phyloP scores from a whole-genome alignment of 2,888 invertebrate genomes.

The Heliconius hortense region DNA sequence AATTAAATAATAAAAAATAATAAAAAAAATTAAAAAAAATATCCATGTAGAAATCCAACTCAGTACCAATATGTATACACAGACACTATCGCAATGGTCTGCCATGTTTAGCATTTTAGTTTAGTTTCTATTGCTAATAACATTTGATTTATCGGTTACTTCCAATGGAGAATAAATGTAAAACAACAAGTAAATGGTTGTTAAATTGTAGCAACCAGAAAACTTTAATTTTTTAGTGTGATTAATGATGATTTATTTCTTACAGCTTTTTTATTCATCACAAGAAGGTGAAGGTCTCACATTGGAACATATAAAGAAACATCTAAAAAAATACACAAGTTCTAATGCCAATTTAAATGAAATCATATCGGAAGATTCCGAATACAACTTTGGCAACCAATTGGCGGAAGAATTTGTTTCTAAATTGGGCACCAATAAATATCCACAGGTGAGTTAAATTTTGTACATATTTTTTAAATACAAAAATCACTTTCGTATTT shows the following conservation, averaged over 20 bases:
- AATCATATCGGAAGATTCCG: conserved; percentile 93
- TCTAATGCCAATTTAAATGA: conserved; percentile 85
- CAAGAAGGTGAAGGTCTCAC: conserved; percentile 71
- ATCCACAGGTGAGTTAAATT: conserved; percentile 74
- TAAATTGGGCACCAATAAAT: conserved; percentile 86
- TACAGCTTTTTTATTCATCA: conserved; percentile 60
- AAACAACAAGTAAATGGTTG: too few relatives aligned
- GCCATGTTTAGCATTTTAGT: too few relatives aligned
- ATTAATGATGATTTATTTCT: conserved; percentile 9
- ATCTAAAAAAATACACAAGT: conserved; percentile 80
- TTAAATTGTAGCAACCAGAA: too few relatives aligned
- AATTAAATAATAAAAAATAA: too few relatives aligned
- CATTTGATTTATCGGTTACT: too few relatives aligned
- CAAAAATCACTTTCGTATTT: background rate
- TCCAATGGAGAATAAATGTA: too few relatives aligned
- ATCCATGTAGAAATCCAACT: too few relatives aligned
- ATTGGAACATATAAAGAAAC: conserved; percentile 86
- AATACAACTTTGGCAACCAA: conserved; percentile 94
- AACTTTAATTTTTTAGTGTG: background rate
- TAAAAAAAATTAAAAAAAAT: too few relatives aligned
- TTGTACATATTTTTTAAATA: background rate
- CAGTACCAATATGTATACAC: too few relatives aligned
- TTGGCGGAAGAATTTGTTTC: conserved; percentile 90
- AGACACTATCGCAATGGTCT: too few relatives aligned
- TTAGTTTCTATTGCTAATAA: too few relatives aligned